Percentiles rank a stretch among this genome's conserved stretches.
phyloP scores from a whole-genome alignment of 2,113 vertebrate genomes.

The Hypomesus transpacificus region DNA sequence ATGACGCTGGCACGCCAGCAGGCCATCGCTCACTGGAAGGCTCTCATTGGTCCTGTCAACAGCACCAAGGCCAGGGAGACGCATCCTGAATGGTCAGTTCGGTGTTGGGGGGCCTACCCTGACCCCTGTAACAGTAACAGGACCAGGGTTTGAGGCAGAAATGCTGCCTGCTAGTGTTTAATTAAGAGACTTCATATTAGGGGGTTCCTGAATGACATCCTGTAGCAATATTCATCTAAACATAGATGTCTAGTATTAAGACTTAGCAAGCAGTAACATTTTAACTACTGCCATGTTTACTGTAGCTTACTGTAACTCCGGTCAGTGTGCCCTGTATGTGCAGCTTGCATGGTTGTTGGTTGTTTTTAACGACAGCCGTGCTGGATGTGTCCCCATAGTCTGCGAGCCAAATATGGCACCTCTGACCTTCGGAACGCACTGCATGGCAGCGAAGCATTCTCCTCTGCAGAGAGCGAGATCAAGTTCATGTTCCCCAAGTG shows the following conservation, averaged over 20 bases:
- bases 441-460: constrained; percentile 83
- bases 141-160: too few species aligned
- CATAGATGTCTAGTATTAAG: too few species aligned
- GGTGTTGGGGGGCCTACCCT: background rate
- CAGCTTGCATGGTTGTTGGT: too few species aligned
- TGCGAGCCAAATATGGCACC: constrained; percentile 89
- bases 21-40: constrained; percentile 85
- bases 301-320: too few species aligned
- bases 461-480: constrained; percentile 85
- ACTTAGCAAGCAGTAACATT: too few species aligned
- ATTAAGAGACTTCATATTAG: too few species aligned
- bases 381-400: constrained; percentile 62
- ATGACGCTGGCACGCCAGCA: constrained; percentile 77
- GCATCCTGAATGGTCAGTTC: constrained; percentile 82
- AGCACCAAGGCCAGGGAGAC: constrained; percentile 77
- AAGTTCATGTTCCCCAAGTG: constrained; percentile 89
- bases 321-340: too few species aligned
- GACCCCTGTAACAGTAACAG: background rate
- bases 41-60: constrained; percentile 85
- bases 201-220: too few species aligned
- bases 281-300: too few species aligned
- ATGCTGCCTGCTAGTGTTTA: too few species aligned
- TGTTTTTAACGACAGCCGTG: background rate
- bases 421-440: constrained; percentile 88
- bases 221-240: too few species aligned